Percentiles rank a stretch among this genome's conserved stretches.
Evolutionary conservation across 2,113 vertebrate species (phyloP).

Genomic region (Platichthys stellatus): DNA sequence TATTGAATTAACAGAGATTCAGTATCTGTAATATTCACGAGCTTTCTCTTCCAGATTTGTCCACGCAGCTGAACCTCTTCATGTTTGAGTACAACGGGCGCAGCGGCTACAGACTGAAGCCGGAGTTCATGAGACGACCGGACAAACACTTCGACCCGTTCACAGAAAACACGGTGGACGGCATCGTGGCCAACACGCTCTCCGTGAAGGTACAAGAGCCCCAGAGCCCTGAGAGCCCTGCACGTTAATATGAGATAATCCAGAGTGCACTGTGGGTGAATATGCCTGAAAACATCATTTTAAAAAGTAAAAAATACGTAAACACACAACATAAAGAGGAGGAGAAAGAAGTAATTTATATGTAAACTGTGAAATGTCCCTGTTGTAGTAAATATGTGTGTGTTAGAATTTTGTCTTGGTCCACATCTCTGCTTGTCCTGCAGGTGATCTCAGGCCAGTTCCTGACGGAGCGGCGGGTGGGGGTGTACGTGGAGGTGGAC

Average conservation of each 20-base stretch:
- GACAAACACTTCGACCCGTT: slow-evolving; percentile 99
- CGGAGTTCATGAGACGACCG: slow-evolving; percentile 96
- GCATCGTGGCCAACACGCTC: slow-evolving; percentile 97
- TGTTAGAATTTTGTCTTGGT: too few species aligned
- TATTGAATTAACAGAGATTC: too few species aligned
- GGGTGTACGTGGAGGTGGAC: slow-evolving; percentile 96
- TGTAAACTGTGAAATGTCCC: too few species aligned
- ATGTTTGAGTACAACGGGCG: slow-evolving; percentile 98
- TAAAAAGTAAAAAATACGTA: too few species aligned
- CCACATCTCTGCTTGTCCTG: neutral
- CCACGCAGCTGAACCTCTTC: slow-evolving; percentile 98
- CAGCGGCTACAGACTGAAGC: slow-evolving; percentile 94
- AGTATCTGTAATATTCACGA: too few species aligned
- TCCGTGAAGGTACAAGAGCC: slow-evolving; percentile 90
- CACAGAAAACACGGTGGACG: slow-evolving; percentile 94
- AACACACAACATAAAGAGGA: too few species aligned
- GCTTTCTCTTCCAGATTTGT: slow-evolving; percentile 84
- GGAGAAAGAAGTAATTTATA: too few species aligned
- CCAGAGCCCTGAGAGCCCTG: too few species aligned
- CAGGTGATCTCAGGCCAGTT: slow-evolving; percentile 98
- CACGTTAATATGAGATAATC: too few species aligned
- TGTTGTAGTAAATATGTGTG: too few species aligned
- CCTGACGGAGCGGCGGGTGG: slow-evolving; percentile 93
- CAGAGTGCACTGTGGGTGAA: too few species aligned
- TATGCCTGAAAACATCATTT: too few species aligned